Evolutionary conservation across 2,113 vertebrate genomes (phyloP), one percentile per base, ranked within the genome.

Genomic region (Onychostoma macrolepis): DNA sequence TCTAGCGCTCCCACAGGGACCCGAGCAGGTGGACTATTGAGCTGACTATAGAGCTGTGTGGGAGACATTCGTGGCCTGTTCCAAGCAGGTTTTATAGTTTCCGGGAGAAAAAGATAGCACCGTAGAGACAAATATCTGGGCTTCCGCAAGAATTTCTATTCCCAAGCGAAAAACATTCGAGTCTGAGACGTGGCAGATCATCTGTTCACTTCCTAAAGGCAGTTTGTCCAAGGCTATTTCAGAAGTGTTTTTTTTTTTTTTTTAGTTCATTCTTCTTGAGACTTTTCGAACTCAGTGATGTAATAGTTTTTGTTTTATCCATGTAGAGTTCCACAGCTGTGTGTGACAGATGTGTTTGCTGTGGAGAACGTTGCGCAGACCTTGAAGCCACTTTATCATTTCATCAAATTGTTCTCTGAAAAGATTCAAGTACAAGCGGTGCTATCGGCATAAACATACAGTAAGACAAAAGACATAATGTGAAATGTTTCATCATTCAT

Each of bases 1-100:
- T 69, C 53, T 69, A 1, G 24, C 1, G 13, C 26, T 71, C 72
- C 72, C 72, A 21, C n/a, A 33, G 48, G 38, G 15, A 30, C 53
- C 56, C 11, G 82, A 77, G 36, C 74, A 71, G 75, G 28, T 36
- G 28, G 76, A 76, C 81, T 48, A 0, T 0, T 61, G 19, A n/a
- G n/a, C n/a, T n/a, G n/a, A n/a, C n/a, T n/a, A n/a, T n/a, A n/a
- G 36, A 41, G 41, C 38, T 82, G 83, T 85, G 78, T 58, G 33
- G n/a, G 71, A 43, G 43, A n/a, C 30, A 56, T 71, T 63, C 82
- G 76, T 58, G 2, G 50, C 21, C 26, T 24, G 75, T 76, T 48
- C 58, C 21, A 63, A 33, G 38, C 85, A n/a, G 5, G 10, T 84
- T 86, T 84, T 41, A 80, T 79, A 65, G 50, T 78, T 88, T 88